phyloP scores from a whole-genome alignment of 1,140 invertebrate genomes.

The Monochamus saltuarius region DNA sequence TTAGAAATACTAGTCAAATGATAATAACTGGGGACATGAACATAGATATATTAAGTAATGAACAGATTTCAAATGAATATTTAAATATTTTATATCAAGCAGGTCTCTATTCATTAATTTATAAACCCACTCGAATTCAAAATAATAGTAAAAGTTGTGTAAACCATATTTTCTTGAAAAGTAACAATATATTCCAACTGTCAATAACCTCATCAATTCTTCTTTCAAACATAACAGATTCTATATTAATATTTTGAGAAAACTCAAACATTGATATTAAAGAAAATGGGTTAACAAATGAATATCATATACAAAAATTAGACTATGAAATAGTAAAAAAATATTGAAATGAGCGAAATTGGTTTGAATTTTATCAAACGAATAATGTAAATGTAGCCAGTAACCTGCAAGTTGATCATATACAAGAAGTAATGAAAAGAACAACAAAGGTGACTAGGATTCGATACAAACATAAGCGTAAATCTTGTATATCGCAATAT shows the following conservation, averaged over 20 bases:
- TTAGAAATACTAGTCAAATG: background rate
- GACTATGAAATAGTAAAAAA: slow-evolving; percentile 9
- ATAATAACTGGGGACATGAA: too few species aligned
- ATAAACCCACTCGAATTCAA: slow-evolving; percentile 3
- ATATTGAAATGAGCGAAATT: background rate
- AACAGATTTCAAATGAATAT: background rate
- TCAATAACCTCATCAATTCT: background rate
- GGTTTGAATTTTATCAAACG: slow-evolving; percentile 9
- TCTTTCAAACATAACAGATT: background rate
- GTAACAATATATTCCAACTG: too few species aligned
- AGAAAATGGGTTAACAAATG: too few species aligned
- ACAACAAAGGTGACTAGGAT: slow-evolving; percentile 3
- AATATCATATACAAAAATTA: background rate
- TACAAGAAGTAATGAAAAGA: background rate
- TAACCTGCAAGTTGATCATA: background rate
- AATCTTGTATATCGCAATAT: slow-evolving; percentile 4
- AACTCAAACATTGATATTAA: too few species aligned
- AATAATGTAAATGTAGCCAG: slow-evolving; percentile 1
- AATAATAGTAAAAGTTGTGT: slow-evolving; percentile 14
- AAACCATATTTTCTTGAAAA: slow-evolving; percentile 17
- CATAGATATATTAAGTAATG: background rate
- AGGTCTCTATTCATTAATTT: background rate
- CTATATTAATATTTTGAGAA: background rate
- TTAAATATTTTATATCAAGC: background rate
- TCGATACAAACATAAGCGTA: slow-evolving; percentile 5